These are phyloP conservation scores for Cyprinodon tularosa DNA, from an alignment of 2,113 vertebrate species.

Conservation along the genomic window DNA sequence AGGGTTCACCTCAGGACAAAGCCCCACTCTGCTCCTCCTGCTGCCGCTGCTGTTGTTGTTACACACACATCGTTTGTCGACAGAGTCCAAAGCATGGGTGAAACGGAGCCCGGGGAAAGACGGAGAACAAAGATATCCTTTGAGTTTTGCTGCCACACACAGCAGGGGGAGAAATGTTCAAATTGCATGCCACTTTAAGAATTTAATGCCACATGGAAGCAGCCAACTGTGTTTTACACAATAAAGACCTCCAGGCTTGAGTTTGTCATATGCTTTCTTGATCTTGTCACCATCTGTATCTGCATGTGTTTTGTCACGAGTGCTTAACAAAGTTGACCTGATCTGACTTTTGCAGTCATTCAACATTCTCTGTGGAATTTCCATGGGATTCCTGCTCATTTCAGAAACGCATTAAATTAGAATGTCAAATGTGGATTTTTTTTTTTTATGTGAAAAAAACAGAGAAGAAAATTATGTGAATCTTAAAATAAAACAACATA, in stretches of 20 bases:
- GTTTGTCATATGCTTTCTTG: conserved; percentile 26
- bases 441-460: too few relatives aligned
- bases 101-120: conserved; percentile 65
- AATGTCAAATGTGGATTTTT: neutral
- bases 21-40: conserved; percentile 14
- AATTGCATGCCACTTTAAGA: neutral
- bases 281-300: conserved; percentile 29
- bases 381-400: conserved; percentile 4
- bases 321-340: conserved; percentile 44
- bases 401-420: neutral
- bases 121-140: conserved; percentile 57
- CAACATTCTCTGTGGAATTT: conserved; percentile 4
- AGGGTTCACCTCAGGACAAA: conserved; percentile 75
- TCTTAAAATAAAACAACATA: too few relatives aligned
- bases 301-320: conserved; percentile 43
- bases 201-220: conserved; percentile 23
- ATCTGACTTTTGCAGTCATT: conserved; percentile 49
- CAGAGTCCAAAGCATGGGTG: conserved; percentile 49
- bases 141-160: conserved; percentile 17
- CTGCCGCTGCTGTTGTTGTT: neutral
- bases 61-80: conserved; percentile 43
- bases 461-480: too few relatives aligned
- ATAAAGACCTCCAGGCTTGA: conserved; percentile 36
- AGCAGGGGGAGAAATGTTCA: neutral
- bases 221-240: conserved; percentile 27